Evolutionary conservation across 1,140 invertebrate genomes (phyloP).

Genomic region (Zaprionus vittiger): DNA sequence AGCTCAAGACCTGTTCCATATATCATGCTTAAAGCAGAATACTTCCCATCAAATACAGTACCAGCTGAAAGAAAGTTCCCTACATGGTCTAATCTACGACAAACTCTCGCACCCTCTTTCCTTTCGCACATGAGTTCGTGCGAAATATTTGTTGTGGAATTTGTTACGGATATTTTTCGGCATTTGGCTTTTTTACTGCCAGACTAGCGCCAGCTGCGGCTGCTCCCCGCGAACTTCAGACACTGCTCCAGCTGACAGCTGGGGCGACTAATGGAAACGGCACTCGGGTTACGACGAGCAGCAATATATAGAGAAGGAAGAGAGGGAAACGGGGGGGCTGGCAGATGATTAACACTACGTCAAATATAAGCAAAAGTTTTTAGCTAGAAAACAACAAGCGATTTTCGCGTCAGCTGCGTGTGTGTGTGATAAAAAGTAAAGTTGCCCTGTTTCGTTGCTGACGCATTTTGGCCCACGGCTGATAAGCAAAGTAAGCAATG

Average conservation of each 20-base stretch:
- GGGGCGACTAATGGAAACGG: slow-evolving; percentile 21
- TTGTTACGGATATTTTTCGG: slow-evolving; percentile 13
- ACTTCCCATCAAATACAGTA: too few species aligned
- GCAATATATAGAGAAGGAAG: background rate
- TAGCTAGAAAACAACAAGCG: background rate
- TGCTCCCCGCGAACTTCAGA: slow-evolving; percentile 3
- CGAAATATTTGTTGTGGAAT: slow-evolving; percentile 36
- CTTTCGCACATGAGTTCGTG: slow-evolving; percentile 15
- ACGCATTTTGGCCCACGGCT: slow-evolving; percentile 43
- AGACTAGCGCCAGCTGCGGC: slow-evolving; percentile 34
- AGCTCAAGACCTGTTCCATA: background rate
- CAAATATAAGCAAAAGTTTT: slow-evolving; percentile 5
- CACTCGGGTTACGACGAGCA: slow-evolving; percentile 15
- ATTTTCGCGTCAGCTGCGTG: background rate
- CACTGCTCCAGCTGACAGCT: slow-evolving; percentile 32
- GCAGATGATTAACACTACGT: slow-evolving; percentile 47
- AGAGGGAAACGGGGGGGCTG: slow-evolving; percentile 2
- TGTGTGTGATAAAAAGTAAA: slow-evolving; percentile 38
- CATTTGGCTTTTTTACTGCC: slow-evolving; percentile 18
- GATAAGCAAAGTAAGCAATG: slow-evolving; percentile 39
- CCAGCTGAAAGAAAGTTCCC: background rate
- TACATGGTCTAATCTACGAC: background rate
- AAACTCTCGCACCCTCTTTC: background rate
- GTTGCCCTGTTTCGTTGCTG: slow-evolving; percentile 30
- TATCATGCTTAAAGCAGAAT: too few species aligned